These are phyloP conservation scores for Lithophane socia DNA, from an alignment of 2,888 invertebrate species.

Conservation along the genomic window DNA sequence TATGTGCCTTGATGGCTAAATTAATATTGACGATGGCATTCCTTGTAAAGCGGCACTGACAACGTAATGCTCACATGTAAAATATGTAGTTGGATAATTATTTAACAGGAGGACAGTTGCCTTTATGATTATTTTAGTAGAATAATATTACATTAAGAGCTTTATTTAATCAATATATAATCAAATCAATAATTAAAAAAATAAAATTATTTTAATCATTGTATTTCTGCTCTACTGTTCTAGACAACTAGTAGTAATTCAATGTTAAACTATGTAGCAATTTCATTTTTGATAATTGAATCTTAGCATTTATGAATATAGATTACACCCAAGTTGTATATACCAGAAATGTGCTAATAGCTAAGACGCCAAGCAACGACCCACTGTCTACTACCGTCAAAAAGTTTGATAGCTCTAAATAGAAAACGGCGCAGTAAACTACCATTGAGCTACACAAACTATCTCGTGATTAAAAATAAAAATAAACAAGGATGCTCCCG, in stretches of 20 bases:
- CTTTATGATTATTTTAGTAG: neutral
- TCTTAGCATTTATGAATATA: neutral
- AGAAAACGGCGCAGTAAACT: slow-evolving; percentile 22
- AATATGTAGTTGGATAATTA: slow-evolving; percentile 13
- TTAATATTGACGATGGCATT: slow-evolving; percentile 54
- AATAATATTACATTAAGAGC: neutral
- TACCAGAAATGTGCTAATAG: slow-evolving; percentile 35
- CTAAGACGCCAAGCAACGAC: slow-evolving; percentile 26
- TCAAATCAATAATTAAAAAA: too few relatives aligned
- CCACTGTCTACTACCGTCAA: neutral
- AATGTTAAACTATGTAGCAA: neutral
- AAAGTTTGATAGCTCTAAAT: slow-evolving; percentile 41
- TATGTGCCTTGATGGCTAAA: slow-evolving; percentile 16
- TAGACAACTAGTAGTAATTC: neutral
- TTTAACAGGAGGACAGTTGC: neutral
- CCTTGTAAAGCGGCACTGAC: slow-evolving; percentile 20
- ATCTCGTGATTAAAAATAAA: slow-evolving; percentile 55
- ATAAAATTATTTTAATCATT: neutral
- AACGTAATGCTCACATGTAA: slow-evolving; percentile 14
- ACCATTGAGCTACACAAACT: slow-evolving; percentile 10
- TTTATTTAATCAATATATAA: neutral
- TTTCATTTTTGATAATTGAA: neutral
- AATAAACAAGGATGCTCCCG: slow-evolving; percentile 30
- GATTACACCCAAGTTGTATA: slow-evolving; percentile 9
- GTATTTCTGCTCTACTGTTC: neutral